A percentile compares a stretch with the other conserved stretches of the same genome.
Evolutionary conservation across 2,888 invertebrate genomes (phyloP).

Genomic region (Ellobium chinense): DNA sequence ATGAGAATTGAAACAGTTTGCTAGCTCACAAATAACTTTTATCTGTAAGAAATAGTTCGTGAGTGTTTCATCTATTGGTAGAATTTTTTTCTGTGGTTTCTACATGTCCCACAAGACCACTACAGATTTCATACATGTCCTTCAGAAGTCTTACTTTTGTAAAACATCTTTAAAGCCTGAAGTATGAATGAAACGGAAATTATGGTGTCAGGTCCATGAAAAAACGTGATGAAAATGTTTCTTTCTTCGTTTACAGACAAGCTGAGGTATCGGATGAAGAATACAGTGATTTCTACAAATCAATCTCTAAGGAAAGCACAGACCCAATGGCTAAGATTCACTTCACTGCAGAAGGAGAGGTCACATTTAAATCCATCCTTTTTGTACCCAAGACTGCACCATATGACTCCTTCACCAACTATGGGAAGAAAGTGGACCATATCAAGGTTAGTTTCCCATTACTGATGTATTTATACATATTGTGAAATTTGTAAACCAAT

Average conservation of each 20-base stretch:
- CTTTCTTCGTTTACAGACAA: conserved; percentile 80
- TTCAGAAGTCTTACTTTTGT: too few relatives aligned
- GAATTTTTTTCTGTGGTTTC: too few relatives aligned
- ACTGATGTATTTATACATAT: background rate
- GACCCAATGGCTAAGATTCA: conserved; percentile 93
- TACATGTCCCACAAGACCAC: too few relatives aligned
- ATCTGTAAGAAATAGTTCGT: too few relatives aligned
- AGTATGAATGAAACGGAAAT: too few relatives aligned
- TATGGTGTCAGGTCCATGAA: too few relatives aligned
- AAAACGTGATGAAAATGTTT: too few relatives aligned
- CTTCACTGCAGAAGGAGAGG: conserved; percentile 99
- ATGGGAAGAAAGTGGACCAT: conserved; percentile 95
- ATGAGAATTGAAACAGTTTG: too few relatives aligned
- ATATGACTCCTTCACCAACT: conserved; percentile 94
- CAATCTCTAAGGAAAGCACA: conserved; percentile 92
- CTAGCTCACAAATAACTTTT: too few relatives aligned
- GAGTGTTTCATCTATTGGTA: too few relatives aligned
- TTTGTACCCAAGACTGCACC: conserved; percentile 96
- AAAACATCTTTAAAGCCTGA: too few relatives aligned
- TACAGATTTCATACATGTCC: too few relatives aligned
- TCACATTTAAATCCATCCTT: conserved; percentile 97
- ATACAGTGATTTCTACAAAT: conserved; percentile 97
- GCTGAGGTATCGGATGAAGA: conserved; percentile 91
- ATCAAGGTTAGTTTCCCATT: conserved; percentile 84
- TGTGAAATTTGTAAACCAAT: background rate